Percentiles rank a stretch among this genome's conserved stretches.
Conservation (phyloP, 2,113 vertebrate species). For the Atractosteus spatula region DNA sequence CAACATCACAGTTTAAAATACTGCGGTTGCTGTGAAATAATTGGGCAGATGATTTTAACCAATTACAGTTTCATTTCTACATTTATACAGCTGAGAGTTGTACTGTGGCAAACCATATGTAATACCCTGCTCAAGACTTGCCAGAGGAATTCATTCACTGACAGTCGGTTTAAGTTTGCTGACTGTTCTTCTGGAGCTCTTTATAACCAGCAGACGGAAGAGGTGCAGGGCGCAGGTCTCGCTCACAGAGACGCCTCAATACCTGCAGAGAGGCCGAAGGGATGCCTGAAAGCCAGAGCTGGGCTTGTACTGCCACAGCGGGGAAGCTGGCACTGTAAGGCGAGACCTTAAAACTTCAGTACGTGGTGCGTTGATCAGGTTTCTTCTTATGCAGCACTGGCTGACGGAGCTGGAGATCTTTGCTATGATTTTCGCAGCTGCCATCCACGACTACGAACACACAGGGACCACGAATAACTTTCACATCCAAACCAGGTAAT, state of each 20-base stretch:
- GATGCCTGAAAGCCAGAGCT: slow-evolving; percentile 7
- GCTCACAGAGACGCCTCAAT: neutral
- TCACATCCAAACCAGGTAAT: slow-evolving; percentile 93
- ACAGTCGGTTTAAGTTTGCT: neutral
- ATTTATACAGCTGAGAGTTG: no score
- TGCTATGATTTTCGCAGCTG: slow-evolving; percentile 95
- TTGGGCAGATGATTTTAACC: no score
- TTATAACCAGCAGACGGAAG: neutral
- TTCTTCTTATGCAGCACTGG: slow-evolving; percentile 80
- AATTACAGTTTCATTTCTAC: no score
- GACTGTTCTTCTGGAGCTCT: neutral
- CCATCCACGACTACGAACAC: slow-evolving; percentile 95
- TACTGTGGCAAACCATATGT: no score
- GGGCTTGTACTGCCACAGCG: neutral
- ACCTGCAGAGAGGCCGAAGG: slow-evolving; percentile 7
- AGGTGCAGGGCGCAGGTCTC: neutral
- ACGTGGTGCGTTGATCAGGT: slow-evolving; percentile 33
- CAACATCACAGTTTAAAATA: no score
- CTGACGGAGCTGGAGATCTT: slow-evolving; percentile 97
- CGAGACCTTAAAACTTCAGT: slow-evolving; percentile 28
- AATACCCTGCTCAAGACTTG: no score
- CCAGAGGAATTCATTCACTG: no score
- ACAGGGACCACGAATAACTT: slow-evolving; percentile 99
- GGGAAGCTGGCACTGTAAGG: slow-evolving; percentile 25
- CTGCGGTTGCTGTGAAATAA: no score